Conservation (phyloP, 2,888 invertebrate genomes). For the Dioctria linearis region DNA sequence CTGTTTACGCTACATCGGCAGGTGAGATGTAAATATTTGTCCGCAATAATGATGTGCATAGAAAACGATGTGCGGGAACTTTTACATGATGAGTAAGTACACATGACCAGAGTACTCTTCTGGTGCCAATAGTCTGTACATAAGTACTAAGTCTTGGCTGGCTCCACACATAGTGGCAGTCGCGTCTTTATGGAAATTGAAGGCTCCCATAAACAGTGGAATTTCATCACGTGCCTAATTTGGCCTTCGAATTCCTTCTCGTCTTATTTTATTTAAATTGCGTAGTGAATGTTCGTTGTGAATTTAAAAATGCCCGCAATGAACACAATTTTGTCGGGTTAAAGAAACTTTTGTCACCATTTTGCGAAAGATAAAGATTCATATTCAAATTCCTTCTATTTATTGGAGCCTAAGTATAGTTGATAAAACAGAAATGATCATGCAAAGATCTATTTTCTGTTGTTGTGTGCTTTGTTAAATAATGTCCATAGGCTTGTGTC, state of each 20-base stretch:
- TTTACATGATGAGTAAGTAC: no score
- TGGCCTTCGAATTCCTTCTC: slow-evolving; percentile 25
- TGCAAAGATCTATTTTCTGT: no score
- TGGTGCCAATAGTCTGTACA: no score
- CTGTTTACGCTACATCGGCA: background rate
- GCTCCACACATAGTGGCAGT: slow-evolving; percentile 3
- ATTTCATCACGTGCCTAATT: slow-evolving; percentile 17
- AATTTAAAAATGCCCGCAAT: background rate
- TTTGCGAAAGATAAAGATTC: background rate
- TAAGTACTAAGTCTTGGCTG: background rate
- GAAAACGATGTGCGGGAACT: background rate
- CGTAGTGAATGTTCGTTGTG: background rate
- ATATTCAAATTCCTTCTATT: no score
- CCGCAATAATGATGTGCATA: background rate
- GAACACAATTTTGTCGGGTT: slow-evolving; percentile 11
- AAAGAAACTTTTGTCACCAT: slow-evolving; percentile 5
- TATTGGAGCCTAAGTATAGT: no score
- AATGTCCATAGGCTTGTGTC: no score
- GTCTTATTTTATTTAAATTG: slow-evolving; percentile 29
- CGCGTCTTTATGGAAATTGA: slow-evolving; percentile 8
- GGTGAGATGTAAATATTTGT: slow-evolving; percentile 1
- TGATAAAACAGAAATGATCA: no score
- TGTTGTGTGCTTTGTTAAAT: no score
- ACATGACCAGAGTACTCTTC: no score
- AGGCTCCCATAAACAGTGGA: slow-evolving; percentile 7